A percentile compares a stretch with the other conserved stretches of the same genome.
phyloP scores from a whole-genome alignment of 1,140 invertebrate species.

The Temnothorax nylanderi region DNA sequence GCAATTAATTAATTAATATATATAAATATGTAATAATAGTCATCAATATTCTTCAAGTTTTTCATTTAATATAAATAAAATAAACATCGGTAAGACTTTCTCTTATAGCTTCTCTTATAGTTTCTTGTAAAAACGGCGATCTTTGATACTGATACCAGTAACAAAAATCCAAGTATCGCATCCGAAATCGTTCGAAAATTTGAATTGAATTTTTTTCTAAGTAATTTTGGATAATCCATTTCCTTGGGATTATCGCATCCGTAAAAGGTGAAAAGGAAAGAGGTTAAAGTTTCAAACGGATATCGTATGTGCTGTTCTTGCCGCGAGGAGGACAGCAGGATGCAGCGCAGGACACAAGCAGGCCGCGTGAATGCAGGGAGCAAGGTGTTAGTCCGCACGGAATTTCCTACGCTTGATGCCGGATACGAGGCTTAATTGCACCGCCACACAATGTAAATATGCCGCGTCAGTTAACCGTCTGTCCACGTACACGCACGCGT shows the following conservation, averaged over 20 bases:
- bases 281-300: slow-evolving; percentile 41
- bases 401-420: slow-evolving; percentile 82
- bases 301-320: slow-evolving; percentile 36
- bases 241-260: neutral
- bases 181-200: neutral
- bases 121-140: neutral
- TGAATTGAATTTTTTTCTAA: too few relatives aligned
- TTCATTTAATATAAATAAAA: neutral
- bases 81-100: neutral
- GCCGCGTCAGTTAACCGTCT: slow-evolving; percentile 82
- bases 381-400: slow-evolving; percentile 81
- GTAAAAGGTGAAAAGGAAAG: slow-evolving; percentile 26
- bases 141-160: neutral
- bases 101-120: neutral
- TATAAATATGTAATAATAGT: neutral
- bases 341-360: slow-evolving; percentile 57
- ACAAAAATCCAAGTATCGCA: neutral
- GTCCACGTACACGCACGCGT: slow-evolving; percentile 61
- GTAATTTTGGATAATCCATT: neutral
- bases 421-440: slow-evolving; percentile 84
- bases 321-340: slow-evolving; percentile 50
- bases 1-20: too few relatives aligned
- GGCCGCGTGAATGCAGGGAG: slow-evolving; percentile 78
- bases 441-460: slow-evolving; percentile 84
- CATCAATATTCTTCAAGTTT: slow-evolving; percentile 18